Evolutionary conservation across 2,797 vertebrate species (phyloP).

Genomic region (Halcyon badia): DNA sequence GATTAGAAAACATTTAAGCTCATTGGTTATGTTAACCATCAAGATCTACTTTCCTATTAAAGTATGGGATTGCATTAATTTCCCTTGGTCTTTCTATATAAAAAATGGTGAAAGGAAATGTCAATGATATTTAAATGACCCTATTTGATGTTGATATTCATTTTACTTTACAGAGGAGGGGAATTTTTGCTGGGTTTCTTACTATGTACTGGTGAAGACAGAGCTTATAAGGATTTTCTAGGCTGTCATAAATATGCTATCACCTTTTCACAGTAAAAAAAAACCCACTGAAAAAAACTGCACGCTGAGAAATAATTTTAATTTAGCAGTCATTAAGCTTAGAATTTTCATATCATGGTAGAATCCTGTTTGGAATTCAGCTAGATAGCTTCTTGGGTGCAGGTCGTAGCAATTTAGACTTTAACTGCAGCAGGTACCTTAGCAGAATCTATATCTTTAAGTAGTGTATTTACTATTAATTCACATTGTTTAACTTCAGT

Average conservation of each 20-base stretch:
- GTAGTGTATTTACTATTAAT: neutral
- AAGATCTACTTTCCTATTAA: neutral
- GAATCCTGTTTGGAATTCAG: neutral
- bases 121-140: neutral
- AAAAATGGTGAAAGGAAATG: neutral
- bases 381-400: neutral
- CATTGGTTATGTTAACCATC: neutral
- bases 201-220: neutral
- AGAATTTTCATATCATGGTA: neutral
- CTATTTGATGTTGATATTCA: neutral
- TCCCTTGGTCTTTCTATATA: neutral
- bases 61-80: neutral
- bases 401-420: neutral
- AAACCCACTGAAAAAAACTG: neutral
- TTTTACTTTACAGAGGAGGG: neutral
- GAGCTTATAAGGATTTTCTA: neutral
- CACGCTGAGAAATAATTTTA: neutral
- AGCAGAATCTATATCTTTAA: neutral
- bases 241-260: neutral
- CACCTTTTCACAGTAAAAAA: neutral
- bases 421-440: neutral
- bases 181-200: neutral
- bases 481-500: neutral
- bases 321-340: neutral
- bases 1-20: neutral